Percentiles rank a stretch among this genome's conserved stretches.
Conservation (phyloP, 2,797 vertebrate species). For the Gobionotothen gibberifrons region DNA sequence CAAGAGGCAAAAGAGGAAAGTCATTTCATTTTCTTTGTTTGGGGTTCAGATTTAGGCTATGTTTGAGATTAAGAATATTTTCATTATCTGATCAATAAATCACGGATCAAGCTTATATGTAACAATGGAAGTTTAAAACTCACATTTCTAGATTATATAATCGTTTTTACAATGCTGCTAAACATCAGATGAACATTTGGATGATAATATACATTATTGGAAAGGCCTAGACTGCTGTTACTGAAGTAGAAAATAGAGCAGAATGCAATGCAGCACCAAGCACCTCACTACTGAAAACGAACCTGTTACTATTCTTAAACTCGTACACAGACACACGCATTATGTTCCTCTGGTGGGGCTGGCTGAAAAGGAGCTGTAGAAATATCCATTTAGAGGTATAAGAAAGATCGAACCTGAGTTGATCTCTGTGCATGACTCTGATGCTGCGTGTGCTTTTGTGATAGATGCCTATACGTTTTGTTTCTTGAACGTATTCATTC, state of each 20-base stretch:
- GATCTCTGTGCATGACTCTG: not conserved
- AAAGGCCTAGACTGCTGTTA: not conserved
- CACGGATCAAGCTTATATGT: too few species aligned
- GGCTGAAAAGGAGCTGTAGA: not conserved
- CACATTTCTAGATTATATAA: not conserved
- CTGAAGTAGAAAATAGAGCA: not conserved
- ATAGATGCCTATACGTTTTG: too few species aligned
- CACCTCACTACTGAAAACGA: not conserved
- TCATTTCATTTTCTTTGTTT: too few species aligned
- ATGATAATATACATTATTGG: not conserved
- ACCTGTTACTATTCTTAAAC: not conserved
- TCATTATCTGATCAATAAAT: too few species aligned
- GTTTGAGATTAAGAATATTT: too few species aligned
- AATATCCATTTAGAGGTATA: not conserved
- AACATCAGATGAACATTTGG: not conserved
- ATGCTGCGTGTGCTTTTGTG: not conserved
- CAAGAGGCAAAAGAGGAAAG: not conserved
- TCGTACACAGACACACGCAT: not conserved
- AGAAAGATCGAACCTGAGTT: not conserved
- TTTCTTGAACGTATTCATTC: not conserved
- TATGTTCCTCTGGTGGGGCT: not conserved
- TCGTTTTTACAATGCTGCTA: too few species aligned
- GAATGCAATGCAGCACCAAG: constrained; percentile 15
- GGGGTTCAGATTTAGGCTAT: not conserved
- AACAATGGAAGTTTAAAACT: not conserved